These are phyloP conservation scores for Ceratitis capitata DNA, from an alignment of 1,140 invertebrate species.

Conservation along the genomic window DNA sequence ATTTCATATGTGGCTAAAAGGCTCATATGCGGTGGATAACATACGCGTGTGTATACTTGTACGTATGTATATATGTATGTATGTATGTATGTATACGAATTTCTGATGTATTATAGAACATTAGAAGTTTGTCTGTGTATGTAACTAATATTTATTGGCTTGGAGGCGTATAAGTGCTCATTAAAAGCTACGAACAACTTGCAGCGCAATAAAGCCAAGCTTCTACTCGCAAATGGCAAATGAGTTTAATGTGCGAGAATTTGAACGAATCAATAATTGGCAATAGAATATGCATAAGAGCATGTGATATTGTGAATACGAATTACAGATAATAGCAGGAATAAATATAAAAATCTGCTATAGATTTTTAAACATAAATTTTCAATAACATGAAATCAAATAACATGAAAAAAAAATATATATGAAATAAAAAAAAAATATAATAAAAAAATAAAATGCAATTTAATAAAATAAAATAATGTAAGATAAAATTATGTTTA, in stretches of 20 bases:
- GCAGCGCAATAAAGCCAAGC: too few relatives aligned
- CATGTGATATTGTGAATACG: not conserved
- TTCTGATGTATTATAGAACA: too few relatives aligned
- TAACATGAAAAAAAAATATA: too few relatives aligned
- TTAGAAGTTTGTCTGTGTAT: too few relatives aligned
- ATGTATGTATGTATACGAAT: not conserved
- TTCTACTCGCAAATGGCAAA: conserved; percentile 11
- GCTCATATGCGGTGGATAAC: not conserved
- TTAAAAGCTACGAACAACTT: conserved; percentile 19
- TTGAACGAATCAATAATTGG: not conserved
- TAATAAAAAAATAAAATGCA: too few relatives aligned
- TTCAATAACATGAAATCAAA: not conserved
- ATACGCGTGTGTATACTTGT: not conserved
- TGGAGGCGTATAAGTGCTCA: conserved; percentile 7
- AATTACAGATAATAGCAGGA: not conserved
- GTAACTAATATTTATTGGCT: not conserved
- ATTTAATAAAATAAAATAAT: too few relatives aligned
- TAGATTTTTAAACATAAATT: not conserved
- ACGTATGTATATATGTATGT: not conserved
- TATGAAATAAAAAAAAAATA: too few relatives aligned
- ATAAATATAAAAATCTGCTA: too few relatives aligned
- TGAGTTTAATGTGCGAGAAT: conserved; percentile 33
- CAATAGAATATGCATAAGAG: not conserved
- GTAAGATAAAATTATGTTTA: too few relatives aligned
- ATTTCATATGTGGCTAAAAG: not conserved